phyloP scores from a whole-genome alignment of 2,888 invertebrate genomes.

The Ochlodes sylvanus region DNA sequence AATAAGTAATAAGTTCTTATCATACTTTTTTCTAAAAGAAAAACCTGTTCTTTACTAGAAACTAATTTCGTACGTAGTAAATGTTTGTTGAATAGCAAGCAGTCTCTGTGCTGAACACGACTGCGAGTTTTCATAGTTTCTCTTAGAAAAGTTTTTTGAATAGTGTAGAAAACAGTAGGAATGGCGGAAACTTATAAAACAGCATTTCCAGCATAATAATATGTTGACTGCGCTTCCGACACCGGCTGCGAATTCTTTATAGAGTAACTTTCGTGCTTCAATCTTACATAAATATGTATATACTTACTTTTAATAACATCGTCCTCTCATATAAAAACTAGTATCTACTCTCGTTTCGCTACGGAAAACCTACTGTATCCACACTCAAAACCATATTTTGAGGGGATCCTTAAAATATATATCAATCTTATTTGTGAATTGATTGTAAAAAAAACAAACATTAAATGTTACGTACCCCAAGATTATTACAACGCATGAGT shows the following conservation, averaged over 20 bases:
- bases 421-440: too few species aligned
- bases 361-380: too few species aligned
- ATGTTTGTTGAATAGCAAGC: conserved; percentile 5
- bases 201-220: conserved; percentile 17
- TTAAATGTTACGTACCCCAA: too few species aligned
- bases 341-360: too few species aligned
- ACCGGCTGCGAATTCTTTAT: conserved; percentile 6
- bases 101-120: conserved; percentile 6
- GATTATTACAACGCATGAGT: too few species aligned
- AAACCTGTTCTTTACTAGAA: conserved; percentile 1
- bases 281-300: not conserved
- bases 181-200: conserved; percentile 18
- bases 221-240: conserved; percentile 2
- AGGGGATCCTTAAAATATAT: too few species aligned
- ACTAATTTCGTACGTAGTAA: not conserved
- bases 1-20: not conserved
- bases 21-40: not conserved
- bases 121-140: conserved; percentile 5
- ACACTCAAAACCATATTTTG: too few species aligned
- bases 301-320: not conserved
- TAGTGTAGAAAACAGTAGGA: conserved; percentile 5
- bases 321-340: not conserved
- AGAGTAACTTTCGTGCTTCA: not conserved
- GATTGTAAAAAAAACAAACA: too few species aligned
- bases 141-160: conserved; percentile 10